Evolutionary conservation across 2,888 invertebrate species (phyloP).

Genomic region (Ophraella communa): DNA sequence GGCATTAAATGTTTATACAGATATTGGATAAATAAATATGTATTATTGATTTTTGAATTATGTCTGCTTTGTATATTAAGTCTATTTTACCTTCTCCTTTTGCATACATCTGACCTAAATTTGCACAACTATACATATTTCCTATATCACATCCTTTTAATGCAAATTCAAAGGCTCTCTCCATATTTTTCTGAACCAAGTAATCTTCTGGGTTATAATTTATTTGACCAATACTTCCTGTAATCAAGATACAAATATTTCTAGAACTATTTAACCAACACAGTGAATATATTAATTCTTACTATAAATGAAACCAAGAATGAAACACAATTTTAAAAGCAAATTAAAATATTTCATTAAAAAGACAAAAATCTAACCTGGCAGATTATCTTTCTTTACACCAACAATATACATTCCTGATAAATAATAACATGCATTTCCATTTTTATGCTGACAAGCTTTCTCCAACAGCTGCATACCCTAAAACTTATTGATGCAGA

Average conservation of each 20-base stretch:
- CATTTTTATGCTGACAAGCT: slow-evolving; percentile 58
- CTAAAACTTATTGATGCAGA: slow-evolving; percentile 40
- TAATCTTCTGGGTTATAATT: slow-evolving; percentile 38
- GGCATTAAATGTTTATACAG: too few species aligned
- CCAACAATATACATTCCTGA: slow-evolving; percentile 82
- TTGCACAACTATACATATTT: slow-evolving; percentile 88
- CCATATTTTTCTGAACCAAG: slow-evolving; percentile 69
- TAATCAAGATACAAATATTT: background rate
- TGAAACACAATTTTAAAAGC: background rate
- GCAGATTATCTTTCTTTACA: slow-evolving; percentile 62
- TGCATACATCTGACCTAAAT: slow-evolving; percentile 85
- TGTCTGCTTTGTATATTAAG: too few species aligned
- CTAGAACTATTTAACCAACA: background rate
- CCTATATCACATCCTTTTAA: slow-evolving; percentile 82
- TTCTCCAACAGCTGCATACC: slow-evolving; percentile 64
- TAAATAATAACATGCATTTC: slow-evolving; percentile 75
- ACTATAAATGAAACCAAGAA: too few species aligned
- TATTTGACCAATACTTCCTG: slow-evolving; percentile 3
- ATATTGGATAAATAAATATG: too few species aligned
- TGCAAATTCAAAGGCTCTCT: slow-evolving; percentile 80
- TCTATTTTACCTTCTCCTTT: slow-evolving; percentile 77
- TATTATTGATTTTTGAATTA: too few species aligned
- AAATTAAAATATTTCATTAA: slow-evolving; percentile 36
- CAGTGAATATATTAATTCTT: too few species aligned
- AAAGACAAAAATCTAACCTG: slow-evolving; percentile 23